Evolutionary conservation across 2,113 vertebrate species (phyloP).

Genomic region (Dromiciops gliroides): DNA sequence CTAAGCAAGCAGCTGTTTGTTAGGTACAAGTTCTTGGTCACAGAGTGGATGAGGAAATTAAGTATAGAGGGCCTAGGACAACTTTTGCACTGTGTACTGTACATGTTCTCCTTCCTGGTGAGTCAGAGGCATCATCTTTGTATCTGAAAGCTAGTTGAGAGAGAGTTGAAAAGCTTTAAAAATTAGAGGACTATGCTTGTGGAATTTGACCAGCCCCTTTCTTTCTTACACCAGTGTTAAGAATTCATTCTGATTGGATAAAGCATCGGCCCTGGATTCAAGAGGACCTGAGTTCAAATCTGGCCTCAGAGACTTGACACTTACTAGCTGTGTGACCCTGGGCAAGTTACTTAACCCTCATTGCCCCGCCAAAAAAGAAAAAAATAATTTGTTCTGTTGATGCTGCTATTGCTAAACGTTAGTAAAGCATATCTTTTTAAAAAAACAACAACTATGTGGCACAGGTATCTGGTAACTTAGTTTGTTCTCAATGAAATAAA

Average conservation of each 20-base stretch:
- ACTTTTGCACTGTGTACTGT: neutral
- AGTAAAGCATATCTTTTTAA: neutral
- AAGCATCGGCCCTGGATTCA: too few species aligned
- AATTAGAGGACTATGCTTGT: neutral
- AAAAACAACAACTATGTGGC: neutral
- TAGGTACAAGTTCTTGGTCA: neutral
- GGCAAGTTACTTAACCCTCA: too few species aligned
- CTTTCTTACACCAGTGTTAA: constrained; percentile 5
- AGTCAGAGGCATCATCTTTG: constrained; percentile 15
- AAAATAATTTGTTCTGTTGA: too few species aligned
- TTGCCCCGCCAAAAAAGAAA: too few species aligned
- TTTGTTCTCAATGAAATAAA: constrained; percentile 25
- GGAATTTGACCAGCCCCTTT: neutral
- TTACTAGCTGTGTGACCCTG: too few species aligned
- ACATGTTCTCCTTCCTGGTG: neutral
- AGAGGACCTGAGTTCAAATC: too few species aligned
- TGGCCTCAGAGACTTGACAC: too few species aligned
- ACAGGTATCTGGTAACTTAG: neutral
- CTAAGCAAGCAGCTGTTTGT: neutral
- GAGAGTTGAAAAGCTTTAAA: neutral
- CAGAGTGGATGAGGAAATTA: neutral
- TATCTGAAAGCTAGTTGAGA: neutral
- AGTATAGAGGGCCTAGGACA: neutral
- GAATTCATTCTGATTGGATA: too few species aligned
- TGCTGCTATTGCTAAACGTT: neutral